Base-by-base conservation (phyloP, 2,797 vertebrate species). In the Coracias cyanogaster region DNA sequence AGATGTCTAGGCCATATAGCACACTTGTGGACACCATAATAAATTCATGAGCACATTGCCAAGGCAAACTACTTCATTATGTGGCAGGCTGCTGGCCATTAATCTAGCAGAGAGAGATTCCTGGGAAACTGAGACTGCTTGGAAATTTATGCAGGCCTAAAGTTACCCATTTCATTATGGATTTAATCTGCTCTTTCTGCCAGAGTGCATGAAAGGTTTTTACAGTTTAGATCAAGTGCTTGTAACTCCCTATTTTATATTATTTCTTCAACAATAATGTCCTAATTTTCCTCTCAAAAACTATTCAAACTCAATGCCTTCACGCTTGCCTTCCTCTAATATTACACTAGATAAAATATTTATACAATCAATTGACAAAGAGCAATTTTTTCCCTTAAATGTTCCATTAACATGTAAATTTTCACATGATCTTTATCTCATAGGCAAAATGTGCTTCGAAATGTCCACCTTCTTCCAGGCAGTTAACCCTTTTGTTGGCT, bases 1-100 rank as follows among this genome's bases (percentile, higher is more conserved):
- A 99, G 99, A 99, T 98, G 98, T 98, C 98, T 98, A 97, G 97
- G 97, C 98, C 97, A 93, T 98, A 98, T 98, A 98, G 98, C 98
- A 98, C 98, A 98, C 98, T 99, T 98, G 98, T 99, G 99, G 99
- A 99, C 99, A 99, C 98, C 97, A 98, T 99, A 99, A 99, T 99
- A 99, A 99, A 99, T 99, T 99, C 98, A 99, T 98, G 98, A 99
- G 98, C 98, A 98, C 97, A 98, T 98, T 99, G 98, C 98, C 98
- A 99, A 99, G 98, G 98, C 98, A 99, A 99, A 99, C 97, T 98
- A 99, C 98, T 99, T 99, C 98, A 99, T 99, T 99, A 99, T 99
- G 98, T 98, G 98, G 97, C 96, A 98, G 98, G 98, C 98, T 98
- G 98, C 98, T 98, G 98, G 98, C 98, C 99, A 99, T 99, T 99